These are phyloP conservation scores for Ceratosolen solmsi DNA, from an alignment of 1,140 invertebrate genomes.

Conservation along the genomic window DNA sequence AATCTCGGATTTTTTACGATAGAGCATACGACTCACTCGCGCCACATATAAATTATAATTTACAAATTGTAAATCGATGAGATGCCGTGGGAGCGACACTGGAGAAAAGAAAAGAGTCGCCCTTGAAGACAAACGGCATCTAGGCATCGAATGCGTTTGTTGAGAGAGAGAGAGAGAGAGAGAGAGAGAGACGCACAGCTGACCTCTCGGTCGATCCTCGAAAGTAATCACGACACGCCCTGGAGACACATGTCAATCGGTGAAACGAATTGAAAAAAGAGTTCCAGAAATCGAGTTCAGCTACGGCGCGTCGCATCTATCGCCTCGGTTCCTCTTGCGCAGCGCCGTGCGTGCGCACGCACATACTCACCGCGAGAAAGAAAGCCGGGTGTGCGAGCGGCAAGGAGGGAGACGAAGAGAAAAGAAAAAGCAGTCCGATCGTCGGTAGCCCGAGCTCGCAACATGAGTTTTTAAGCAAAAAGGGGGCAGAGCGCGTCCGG, in stretches of 20 bases:
- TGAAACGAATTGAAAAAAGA: conserved; percentile 26
- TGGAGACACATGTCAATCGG: neutral
- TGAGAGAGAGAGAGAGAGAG: too few species aligned
- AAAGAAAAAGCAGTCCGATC: conserved; percentile 44
- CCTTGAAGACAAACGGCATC: neutral
- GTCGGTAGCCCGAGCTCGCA: conserved; percentile 13
- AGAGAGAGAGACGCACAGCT: too few species aligned
- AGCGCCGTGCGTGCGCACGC: neutral
- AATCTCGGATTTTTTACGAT: neutral
- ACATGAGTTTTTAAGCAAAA: conserved; percentile 55
- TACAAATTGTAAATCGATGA: too few species aligned
- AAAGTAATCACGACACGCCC: conserved; percentile 3
- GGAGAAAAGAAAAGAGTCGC: neutral
- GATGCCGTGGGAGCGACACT: neutral
- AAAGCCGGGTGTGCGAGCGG: conserved; percentile 15
- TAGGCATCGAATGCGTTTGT: too few species aligned
- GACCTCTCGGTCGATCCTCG: neutral
- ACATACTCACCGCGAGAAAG: conserved; percentile 38
- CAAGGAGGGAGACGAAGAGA: conserved; percentile 18
- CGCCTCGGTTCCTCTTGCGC: neutral
- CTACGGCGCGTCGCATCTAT: conserved; percentile 26
- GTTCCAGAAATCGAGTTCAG: conserved; percentile 26
- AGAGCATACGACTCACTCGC: too few species aligned
- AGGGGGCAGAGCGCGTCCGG: conserved; percentile 70
- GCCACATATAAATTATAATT: too few species aligned